Percentiles rank a stretch among this genome's conserved stretches.
These are phyloP conservation scores for Apolygus lucorum DNA, from an alignment of 1,140 invertebrate genomes.

Conservation along the genomic window DNA sequence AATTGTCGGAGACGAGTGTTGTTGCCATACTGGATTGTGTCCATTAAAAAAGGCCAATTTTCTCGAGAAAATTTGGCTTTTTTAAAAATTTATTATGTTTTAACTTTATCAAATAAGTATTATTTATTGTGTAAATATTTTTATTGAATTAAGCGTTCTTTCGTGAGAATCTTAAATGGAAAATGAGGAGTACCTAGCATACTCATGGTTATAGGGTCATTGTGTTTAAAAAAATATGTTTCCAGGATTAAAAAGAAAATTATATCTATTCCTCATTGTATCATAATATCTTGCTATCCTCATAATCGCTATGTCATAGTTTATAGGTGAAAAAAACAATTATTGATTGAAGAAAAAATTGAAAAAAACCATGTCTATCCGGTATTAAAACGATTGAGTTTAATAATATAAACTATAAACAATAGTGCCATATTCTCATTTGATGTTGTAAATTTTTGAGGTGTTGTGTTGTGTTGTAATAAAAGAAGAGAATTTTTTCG, in stretches of 20 bases:
- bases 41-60: too few relatives aligned
- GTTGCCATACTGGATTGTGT: too few relatives aligned
- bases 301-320: constrained; percentile 16
- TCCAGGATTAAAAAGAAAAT: not conserved
- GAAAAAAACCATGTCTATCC: not conserved
- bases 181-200: not conserved
- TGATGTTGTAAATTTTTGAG: too few relatives aligned
- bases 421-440: constrained; percentile 9
- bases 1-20: too few relatives aligned
- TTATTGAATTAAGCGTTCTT: not conserved
- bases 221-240: not conserved
- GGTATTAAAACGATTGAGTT: not conserved
- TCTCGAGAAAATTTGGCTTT: too few relatives aligned
- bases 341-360: not conserved
- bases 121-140: constrained; percentile 9
- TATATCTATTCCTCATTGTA: constrained; percentile 6
- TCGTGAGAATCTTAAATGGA: not conserved
- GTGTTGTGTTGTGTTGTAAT: too few relatives aligned
- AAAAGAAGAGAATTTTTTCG: too few relatives aligned
- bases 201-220: not conserved
- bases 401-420: not conserved
- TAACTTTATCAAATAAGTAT: too few relatives aligned
- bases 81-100: too few relatives aligned
- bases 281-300: constrained; percentile 11
- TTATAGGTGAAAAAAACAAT: constrained; percentile 3